A percentile compares a stretch with the other conserved stretches of the same genome.
Evolutionary conservation across 1,140 invertebrate genomes (phyloP).

Genomic region (Chionoecetes opilio): DNA sequence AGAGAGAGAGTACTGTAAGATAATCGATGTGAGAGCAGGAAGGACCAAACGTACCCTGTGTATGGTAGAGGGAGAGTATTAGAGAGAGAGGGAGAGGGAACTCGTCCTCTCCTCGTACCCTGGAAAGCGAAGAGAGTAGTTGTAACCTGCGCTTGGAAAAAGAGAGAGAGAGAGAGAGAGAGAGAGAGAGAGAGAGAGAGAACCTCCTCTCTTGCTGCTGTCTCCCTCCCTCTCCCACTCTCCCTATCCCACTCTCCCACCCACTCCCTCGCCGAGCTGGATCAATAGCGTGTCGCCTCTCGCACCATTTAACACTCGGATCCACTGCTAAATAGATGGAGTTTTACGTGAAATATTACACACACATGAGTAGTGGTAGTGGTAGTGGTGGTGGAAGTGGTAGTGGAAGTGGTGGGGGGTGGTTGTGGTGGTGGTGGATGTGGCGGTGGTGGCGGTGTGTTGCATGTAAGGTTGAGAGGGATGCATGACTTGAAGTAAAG

Average conservation of each 20-base stretch:
- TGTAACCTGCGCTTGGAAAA: no score
- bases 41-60: constrained; percentile 65
- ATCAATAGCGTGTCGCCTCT: constrained; percentile 48
- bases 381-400: not conserved
- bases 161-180: constrained; percentile 3
- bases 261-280: not conserved
- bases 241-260: not conserved
- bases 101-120: not conserved
- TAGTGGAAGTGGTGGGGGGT: not conserved
- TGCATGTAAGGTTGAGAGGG: not conserved
- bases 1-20: constrained; percentile 34
- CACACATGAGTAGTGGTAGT: not conserved
- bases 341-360: not conserved
- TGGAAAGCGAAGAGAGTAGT: constrained; percentile 9
- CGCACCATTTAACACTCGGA: constrained; percentile 25
- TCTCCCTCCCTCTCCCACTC: not conserved
- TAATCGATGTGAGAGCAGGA: constrained; percentile 59
- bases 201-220: not conserved
- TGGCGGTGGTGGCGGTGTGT: not conserved
- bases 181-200: not conserved
- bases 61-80: constrained; percentile 59
- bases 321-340: constrained; percentile 7
- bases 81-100: constrained; percentile 41
- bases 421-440: not conserved
- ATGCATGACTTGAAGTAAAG: not conserved